Percentiles rank a stretch among this genome's conserved stretches.
Conservation (phyloP, 1,140 invertebrate species). For the Lutraria rhynchaena region DNA sequence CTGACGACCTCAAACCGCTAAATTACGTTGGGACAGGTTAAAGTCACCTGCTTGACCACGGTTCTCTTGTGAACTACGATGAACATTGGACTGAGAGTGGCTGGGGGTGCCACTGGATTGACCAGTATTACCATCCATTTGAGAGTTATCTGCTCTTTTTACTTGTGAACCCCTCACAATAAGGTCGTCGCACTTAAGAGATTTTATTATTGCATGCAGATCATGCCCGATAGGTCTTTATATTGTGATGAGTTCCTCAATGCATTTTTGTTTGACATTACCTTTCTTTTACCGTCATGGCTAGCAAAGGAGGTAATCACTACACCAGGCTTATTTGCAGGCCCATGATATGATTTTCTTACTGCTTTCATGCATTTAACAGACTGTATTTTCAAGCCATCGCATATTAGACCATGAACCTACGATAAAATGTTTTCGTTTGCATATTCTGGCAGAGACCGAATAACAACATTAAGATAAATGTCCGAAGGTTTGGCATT, state of each 20-base stretch:
- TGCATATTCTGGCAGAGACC: background rate
- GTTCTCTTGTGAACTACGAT: background rate
- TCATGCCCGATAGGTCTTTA: background rate
- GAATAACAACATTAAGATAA: background rate
- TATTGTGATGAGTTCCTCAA: background rate
- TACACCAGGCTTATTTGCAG: conserved; percentile 10
- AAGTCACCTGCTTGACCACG: background rate
- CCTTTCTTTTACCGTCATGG: conserved; percentile 7
- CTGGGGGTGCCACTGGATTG: background rate
- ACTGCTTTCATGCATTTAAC: background rate
- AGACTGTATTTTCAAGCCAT: background rate
- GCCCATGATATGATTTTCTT: background rate
- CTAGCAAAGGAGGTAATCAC: background rate
- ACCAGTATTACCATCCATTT: too few relatives aligned
- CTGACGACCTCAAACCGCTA: background rate
- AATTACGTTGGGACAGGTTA: background rate
- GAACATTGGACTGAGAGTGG: background rate
- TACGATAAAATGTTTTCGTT: background rate
- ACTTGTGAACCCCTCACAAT: background rate
- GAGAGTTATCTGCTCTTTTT: background rate
- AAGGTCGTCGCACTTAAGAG: background rate
- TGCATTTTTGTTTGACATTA: background rate
- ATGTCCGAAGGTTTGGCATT: background rate
- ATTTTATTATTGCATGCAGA: background rate
- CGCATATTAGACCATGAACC: background rate